Base-by-base conservation (phyloP, 1,140 invertebrate species). In the Magallana angulata region DNA sequence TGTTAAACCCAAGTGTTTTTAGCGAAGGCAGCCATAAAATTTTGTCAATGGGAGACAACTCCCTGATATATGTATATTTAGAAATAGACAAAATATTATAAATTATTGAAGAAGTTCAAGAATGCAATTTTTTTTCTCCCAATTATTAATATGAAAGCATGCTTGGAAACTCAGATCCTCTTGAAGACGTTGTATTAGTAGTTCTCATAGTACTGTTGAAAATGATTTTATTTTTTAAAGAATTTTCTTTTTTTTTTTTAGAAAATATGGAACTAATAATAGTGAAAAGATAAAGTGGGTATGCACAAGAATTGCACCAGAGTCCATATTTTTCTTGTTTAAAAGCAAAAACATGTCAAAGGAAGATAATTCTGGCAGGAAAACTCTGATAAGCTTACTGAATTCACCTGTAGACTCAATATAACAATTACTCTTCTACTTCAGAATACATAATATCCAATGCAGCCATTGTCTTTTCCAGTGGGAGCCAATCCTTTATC, bases 1-100 rank as follows among this genome's bases (percentile, higher is more conserved):
- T 76, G 68, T 36, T 76, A 76, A 76, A 76, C 68, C 68, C 36
- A 76, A 76, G 68, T 76, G 68, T 76, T 36, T 76, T 48, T 76
- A 36, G 24, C 9, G 14, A 30, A 76, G 14, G 24, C 24, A 76
- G 9, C 24, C 68, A 76, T 76, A 76, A 76, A 62, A 76, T 76
- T 76, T 76, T 76, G 24, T 12, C 68, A 76, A 76, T 30, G 68
- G 68, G 68, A 30, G 24, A 76, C 24, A 76, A 76, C 68, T 76
- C 68, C 24, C 24, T 36, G 24, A 76, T 76, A 76, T 30, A 9
- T 18, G 30, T 71, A 71, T 24, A 30, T 71, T 76, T 30, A 30
- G 24, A 76, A 76, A 76, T 12, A 76, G 24, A 18, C 24, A 12
- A 24, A 36, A 76, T 76, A 76, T 76, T 76, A 12, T 30, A 12